These are phyloP conservation scores for Forbesichthys agassizii DNA, from an alignment of 2,113 vertebrate species.

Conservation along the genomic window DNA sequence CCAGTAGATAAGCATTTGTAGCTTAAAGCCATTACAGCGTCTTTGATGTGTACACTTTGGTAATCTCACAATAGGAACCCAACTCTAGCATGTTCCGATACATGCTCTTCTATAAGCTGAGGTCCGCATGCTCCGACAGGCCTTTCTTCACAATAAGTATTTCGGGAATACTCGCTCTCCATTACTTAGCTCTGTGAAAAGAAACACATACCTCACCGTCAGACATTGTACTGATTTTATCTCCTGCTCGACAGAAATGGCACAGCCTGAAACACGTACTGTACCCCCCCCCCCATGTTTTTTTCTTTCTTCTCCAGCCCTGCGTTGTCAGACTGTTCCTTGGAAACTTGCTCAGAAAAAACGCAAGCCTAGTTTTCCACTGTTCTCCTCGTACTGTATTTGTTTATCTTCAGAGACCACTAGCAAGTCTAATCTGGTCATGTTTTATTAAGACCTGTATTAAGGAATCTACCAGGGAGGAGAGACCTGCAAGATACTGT, in stretches of 20 bases:
- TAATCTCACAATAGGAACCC: not conserved
- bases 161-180: constrained; percentile 1
- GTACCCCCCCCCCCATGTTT: constrained; percentile 15
- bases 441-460: constrained; percentile 54
- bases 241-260: constrained; percentile 55
- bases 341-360: constrained; percentile 80
- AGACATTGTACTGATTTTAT: constrained; percentile 57
- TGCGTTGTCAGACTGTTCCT: constrained; percentile 83
- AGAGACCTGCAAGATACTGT: constrained; percentile 61
- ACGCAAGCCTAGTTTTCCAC: constrained; percentile 78
- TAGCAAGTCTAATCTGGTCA: constrained; percentile 50
- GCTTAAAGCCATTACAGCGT: not conserved
- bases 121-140: not conserved
- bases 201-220: constrained; percentile 49
- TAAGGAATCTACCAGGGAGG: constrained; percentile 29
- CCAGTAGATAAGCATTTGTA: not conserved
- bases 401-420: constrained; percentile 58
- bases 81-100: not conserved
- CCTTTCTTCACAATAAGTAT: no score
- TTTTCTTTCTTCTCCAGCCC: constrained; percentile 63
- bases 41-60: not conserved
- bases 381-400: constrained; percentile 83
- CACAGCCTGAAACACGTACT: constrained; percentile 30
- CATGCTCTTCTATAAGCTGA: constrained; percentile 10
- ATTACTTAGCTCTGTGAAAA: constrained; percentile 31